These are phyloP conservation scores for Thripadectes ignobilis DNA, from an alignment of 2,797 vertebrate species.

Conservation along the genomic window DNA sequence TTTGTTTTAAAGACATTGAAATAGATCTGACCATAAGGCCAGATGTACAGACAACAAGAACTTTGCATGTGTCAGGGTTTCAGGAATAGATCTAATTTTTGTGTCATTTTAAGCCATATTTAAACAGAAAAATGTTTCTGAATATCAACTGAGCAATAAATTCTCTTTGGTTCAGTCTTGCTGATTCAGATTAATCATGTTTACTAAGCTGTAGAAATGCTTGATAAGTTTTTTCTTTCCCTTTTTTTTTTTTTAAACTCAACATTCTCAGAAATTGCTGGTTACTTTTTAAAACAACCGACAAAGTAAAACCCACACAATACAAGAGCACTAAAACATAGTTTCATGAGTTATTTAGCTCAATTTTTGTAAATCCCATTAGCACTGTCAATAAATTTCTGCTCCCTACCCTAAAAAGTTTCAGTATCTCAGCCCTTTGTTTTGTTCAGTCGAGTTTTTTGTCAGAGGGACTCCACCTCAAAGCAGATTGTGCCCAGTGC, in stretches of 20 bases:
- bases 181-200: not conserved
- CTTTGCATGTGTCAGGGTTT: not conserved
- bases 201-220: slow-evolving; percentile 23
- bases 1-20: not conserved
- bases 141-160: not conserved
- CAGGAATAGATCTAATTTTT: not conserved
- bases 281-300: slow-evolving; percentile 45
- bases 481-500: slow-evolving; percentile 12
- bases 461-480: not conserved
- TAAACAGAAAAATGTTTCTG: not conserved
- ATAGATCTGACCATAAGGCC: not conserved
- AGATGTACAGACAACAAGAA: not conserved
- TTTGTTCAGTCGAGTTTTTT: not conserved
- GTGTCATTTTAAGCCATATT: not conserved
- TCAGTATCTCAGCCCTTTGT: slow-evolving; percentile 1
- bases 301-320: slow-evolving; percentile 31
- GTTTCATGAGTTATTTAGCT: not conserved
- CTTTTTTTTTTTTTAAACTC: not conserved
- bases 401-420: not conserved
- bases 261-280: slow-evolving; percentile 45
- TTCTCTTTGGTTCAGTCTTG: not conserved
- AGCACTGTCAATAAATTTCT: not conserved
- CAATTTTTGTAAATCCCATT: not conserved
- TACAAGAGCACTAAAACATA: slow-evolving; percentile 10
- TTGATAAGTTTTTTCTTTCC: slow-evolving; percentile 1